Evolutionary conservation across 2,888 invertebrate species (phyloP).

Genomic region (Minunthozetes semirufus): DNA sequence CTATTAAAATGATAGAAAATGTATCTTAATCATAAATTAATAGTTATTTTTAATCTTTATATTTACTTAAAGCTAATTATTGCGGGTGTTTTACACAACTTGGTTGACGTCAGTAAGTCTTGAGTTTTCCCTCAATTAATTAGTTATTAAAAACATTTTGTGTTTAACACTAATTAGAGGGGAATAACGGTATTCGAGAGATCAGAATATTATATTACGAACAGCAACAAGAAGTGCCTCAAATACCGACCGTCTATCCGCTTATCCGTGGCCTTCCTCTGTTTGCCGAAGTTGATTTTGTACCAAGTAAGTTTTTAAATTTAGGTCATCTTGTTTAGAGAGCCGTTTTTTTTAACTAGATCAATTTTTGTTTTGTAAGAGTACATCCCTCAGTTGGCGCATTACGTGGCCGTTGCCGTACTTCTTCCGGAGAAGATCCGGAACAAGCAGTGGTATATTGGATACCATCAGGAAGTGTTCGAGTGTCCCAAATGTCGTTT

Average conservation of each 20-base stretch:
- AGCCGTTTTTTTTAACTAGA: too few species aligned
- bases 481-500: conserved; percentile 29
- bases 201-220: conserved; percentile 33
- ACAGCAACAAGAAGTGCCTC: neutral
- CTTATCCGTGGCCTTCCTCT: conserved; percentile 25
- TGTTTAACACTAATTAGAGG: conserved; percentile 25
- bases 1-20: neutral
- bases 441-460: conserved; percentile 31
- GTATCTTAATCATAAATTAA: neutral
- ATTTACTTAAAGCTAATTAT: neutral
- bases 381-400: conserved; percentile 31
- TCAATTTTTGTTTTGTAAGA: neutral
- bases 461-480: conserved; percentile 36
- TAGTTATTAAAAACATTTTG: too few species aligned
- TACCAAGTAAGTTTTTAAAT: conserved; percentile 28
- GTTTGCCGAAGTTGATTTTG: conserved; percentile 33
- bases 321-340: too few species aligned
- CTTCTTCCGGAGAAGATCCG: conserved; percentile 28
- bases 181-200: conserved; percentile 33
- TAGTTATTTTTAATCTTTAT: neutral
- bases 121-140: neutral
- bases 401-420: conserved; percentile 24
- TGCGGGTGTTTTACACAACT: neutral
- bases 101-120: conserved; percentile 35
- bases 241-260: neutral